Evolutionary conservation across 2,113 vertebrate species (phyloP).

Genomic region (Chloebia gouldiae): DNA sequence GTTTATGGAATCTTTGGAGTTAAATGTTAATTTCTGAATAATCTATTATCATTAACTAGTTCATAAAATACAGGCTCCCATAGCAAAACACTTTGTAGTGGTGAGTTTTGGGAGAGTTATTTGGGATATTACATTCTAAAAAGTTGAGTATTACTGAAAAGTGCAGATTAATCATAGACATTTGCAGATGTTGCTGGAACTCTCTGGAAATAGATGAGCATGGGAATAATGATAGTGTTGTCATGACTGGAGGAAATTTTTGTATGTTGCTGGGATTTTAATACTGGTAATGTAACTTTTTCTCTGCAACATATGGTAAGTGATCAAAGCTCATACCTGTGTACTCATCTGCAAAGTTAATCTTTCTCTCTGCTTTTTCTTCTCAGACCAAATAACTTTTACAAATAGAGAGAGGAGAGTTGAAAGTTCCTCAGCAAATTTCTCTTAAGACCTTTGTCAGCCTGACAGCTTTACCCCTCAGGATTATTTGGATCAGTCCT

Average conservation of each 20-base stretch:
- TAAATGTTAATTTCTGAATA: neutral
- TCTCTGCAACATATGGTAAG: neutral
- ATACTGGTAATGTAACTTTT: neutral
- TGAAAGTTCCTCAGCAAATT: neutral
- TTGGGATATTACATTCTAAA: neutral
- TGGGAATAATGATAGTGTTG: neutral
- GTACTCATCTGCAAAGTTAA: neutral
- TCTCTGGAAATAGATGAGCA: neutral
- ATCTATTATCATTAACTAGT: neutral
- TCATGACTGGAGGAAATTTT: neutral
- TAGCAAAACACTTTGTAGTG: neutral
- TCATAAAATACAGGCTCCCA: neutral
- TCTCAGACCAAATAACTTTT: neutral
- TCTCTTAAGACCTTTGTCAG: neutral
- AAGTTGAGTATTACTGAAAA: neutral
- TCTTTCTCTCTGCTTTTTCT: neutral
- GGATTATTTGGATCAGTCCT: neutral
- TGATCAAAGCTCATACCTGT: neutral
- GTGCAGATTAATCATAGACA: neutral
- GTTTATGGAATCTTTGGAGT: neutral
- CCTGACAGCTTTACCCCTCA: neutral
- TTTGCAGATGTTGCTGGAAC: neutral
- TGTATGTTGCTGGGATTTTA: neutral
- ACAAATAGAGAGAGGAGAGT: neutral
- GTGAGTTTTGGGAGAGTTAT: neutral